These are phyloP conservation scores for Coelinius sp. DNA, from an alignment of 2,888 invertebrate species.

Conservation along the genomic window DNA sequence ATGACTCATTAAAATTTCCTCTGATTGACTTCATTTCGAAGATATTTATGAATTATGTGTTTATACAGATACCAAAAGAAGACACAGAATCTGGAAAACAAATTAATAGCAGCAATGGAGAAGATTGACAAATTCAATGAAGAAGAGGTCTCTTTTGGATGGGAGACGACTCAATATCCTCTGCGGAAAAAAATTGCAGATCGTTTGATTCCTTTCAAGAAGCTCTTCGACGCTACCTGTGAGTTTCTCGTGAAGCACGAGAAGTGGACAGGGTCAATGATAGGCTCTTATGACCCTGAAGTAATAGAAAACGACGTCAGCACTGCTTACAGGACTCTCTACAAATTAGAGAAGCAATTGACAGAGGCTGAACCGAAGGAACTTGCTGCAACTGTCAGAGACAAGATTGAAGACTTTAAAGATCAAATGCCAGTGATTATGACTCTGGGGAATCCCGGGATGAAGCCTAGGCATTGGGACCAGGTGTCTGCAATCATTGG, in stretches of 20 bases:
- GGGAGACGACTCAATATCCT: constrained; percentile 91
- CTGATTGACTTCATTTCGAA: too few relatives aligned
- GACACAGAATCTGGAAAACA: constrained; percentile 82
- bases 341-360: constrained; percentile 91
- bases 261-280: constrained; percentile 84
- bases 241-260: constrained; percentile 89
- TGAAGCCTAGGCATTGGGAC: constrained; percentile 94
- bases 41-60: too few relatives aligned
- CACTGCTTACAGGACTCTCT: constrained; percentile 76
- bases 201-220: constrained; percentile 86
- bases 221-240: constrained; percentile 87
- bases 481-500: constrained; percentile 93
- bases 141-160: constrained; percentile 91
- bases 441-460: constrained; percentile 94
- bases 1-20: too few relatives aligned
- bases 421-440: constrained; percentile 88
- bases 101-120: constrained; percentile 81
- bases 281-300: constrained; percentile 89
- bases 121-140: constrained; percentile 92
- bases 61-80: constrained; percentile 77
- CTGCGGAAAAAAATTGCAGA: constrained; percentile 84
- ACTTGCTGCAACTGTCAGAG: constrained; percentile 79
- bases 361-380: constrained; percentile 82
- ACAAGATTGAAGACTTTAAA: constrained; percentile 88
- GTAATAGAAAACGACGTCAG: constrained; percentile 88